Conservation (phyloP, 2,113 vertebrate genomes). For the Coreoperca whiteheadi region DNA sequence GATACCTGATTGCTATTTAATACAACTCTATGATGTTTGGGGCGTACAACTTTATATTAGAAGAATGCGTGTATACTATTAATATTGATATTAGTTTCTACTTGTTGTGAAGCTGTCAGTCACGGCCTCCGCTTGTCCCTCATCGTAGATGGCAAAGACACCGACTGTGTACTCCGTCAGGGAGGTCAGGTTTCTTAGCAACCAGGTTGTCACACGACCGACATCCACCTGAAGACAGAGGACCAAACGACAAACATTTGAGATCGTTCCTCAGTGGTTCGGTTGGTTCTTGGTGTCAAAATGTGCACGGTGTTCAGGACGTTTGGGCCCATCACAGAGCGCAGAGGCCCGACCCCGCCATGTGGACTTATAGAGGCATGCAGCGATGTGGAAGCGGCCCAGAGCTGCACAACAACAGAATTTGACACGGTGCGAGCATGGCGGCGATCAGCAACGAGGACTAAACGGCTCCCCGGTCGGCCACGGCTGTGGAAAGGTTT, state of each 20-base stretch:
- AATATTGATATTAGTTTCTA: conserved; percentile 43
- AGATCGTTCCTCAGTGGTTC: not conserved
- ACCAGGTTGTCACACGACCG: conserved; percentile 84
- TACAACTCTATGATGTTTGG: not conserved
- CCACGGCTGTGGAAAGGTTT: not conserved
- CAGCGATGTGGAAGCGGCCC: not conserved
- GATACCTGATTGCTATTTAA: not conserved
- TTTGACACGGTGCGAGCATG: no score
- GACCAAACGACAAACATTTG: not conserved
- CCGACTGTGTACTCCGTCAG: conserved; percentile 92
- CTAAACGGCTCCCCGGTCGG: not conserved
- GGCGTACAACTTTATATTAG: not conserved
- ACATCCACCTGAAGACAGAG: conserved; percentile 88
- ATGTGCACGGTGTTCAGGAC: not conserved
- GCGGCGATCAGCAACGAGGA: no score
- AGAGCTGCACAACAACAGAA: not conserved
- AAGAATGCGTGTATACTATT: not conserved
- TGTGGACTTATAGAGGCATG: not conserved
- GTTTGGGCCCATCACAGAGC: not conserved
- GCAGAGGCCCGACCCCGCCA: not conserved
- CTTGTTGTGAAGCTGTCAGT: conserved; percentile 93
- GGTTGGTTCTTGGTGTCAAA: not conserved
- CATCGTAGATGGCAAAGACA: conserved; percentile 91
- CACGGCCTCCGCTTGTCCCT: conserved; percentile 91
- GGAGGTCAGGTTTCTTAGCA: conserved; percentile 88